Evolutionary conservation across 2,113 vertebrate genomes (phyloP).

Genomic region (Camelus dromedarius): DNA sequence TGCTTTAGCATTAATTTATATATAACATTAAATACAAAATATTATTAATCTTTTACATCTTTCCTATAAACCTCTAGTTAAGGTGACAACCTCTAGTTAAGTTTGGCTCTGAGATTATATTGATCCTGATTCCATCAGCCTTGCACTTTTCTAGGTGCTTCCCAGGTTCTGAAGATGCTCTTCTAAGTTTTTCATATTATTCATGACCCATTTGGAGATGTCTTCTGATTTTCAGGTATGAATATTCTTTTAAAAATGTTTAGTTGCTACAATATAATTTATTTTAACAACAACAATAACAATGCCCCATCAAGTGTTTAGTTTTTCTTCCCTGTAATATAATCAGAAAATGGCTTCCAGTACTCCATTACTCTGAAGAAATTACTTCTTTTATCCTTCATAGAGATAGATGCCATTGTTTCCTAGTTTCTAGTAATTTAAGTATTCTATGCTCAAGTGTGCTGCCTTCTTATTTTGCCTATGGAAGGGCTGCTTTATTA

Average conservation of each 20-base stretch:
- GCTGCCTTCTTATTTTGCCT: background rate
- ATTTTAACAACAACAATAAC: background rate
- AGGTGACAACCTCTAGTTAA: background rate
- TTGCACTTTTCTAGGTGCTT: background rate
- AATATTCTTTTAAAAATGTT: background rate
- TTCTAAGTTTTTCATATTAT: background rate
- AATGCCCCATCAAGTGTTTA: background rate
- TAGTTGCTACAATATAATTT: background rate
- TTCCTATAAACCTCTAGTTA: background rate
- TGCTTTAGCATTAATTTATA: background rate
- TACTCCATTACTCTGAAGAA: background rate
- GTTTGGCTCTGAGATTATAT: background rate
- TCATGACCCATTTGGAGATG: background rate
- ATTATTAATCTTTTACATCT: background rate
- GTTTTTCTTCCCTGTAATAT: background rate
- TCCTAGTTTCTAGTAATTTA: background rate
- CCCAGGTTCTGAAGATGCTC: background rate
- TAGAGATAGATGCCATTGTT: background rate
- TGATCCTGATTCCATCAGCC: background rate
- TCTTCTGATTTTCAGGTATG: background rate
- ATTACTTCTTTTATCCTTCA: background rate
- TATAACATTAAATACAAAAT: background rate
- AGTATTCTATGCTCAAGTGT: background rate
- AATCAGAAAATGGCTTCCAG: background rate
- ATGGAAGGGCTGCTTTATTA: background rate